Conservation (phyloP, 2,113 vertebrate genomes). For the Paratilapia polleni region DNA sequence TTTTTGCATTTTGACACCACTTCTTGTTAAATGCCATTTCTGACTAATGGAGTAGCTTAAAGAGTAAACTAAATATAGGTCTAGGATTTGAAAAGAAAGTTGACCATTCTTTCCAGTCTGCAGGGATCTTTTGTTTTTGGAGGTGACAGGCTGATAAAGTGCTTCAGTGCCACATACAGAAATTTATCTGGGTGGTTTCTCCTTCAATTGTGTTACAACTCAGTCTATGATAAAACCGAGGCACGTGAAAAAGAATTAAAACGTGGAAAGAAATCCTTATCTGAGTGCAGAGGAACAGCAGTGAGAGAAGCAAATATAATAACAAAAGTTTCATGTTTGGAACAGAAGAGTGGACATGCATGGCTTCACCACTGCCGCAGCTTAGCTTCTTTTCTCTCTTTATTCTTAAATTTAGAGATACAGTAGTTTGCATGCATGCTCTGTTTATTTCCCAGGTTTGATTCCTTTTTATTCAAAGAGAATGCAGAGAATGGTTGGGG, state of each 20-base stretch:
- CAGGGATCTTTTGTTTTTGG: conserved; percentile 25
- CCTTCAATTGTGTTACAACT: conserved; percentile 33
- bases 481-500: background rate
- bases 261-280: background rate
- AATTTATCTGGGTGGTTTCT: conserved; percentile 32
- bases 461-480: background rate
- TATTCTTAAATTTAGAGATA: background rate
- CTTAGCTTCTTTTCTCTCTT: background rate
- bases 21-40: background rate
- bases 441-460: background rate
- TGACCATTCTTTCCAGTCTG: background rate
- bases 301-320: background rate
- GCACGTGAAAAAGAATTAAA: background rate
- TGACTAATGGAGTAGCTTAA: background rate
- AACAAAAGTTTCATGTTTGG: background rate
- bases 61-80: background rate
- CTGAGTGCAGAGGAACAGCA: background rate
- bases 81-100: background rate
- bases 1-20: background rate
- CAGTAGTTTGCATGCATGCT: background rate
- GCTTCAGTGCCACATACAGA: background rate
- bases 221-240: background rate
- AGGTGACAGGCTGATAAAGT: conserved; percentile 8
- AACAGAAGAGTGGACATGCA: background rate
- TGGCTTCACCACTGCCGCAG: background rate